Conservation (phyloP, 2,797 vertebrate species). For the Pseudopleuronectes americanus region DNA sequence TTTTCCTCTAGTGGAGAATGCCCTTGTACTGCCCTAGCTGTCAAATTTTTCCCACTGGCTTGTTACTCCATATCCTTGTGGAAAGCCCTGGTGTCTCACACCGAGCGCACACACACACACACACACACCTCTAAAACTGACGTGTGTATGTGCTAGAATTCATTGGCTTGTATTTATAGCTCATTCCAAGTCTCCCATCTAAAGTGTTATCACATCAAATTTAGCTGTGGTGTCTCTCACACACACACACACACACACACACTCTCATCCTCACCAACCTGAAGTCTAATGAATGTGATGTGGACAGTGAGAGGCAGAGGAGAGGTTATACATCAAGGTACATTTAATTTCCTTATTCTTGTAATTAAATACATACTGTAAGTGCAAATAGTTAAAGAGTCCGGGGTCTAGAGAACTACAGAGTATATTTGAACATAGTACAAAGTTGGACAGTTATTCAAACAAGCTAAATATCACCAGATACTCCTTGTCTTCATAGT, state of each 20-base stretch:
- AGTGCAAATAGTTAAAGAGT: constrained; percentile 98
- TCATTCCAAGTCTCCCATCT: constrained; percentile 50
- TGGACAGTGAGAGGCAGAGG: constrained; percentile 46
- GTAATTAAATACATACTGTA: constrained; percentile 96
- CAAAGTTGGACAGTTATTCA: constrained; percentile 95
- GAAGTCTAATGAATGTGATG: constrained; percentile 31
- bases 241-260: constrained; percentile 20
- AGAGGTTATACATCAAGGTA: constrained; percentile 91
- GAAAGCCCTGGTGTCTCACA: background rate
- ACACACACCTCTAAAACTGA: constrained; percentile 23
- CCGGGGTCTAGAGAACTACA: constrained; percentile 95
- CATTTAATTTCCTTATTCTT: constrained; percentile 99
- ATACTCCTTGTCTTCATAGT: constrained; percentile 92
- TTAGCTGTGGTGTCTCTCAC: constrained; percentile 29
- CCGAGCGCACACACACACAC: constrained; percentile 4
- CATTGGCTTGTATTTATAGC: constrained; percentile 69
- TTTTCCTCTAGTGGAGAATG: too few relatives aligned
- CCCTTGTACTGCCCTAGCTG: too few relatives aligned
- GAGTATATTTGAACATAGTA: constrained; percentile 95
- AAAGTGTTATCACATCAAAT: constrained; percentile 48
- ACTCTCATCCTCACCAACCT: constrained; percentile 3
- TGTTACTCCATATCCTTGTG: too few relatives aligned
- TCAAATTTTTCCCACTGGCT: too few relatives aligned
- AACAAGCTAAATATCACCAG: constrained; percentile 90
- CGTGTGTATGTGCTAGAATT: constrained; percentile 49